Evolutionary conservation across 2,113 vertebrate genomes (phyloP).

Genomic region (Apteryx owenii): DNA sequence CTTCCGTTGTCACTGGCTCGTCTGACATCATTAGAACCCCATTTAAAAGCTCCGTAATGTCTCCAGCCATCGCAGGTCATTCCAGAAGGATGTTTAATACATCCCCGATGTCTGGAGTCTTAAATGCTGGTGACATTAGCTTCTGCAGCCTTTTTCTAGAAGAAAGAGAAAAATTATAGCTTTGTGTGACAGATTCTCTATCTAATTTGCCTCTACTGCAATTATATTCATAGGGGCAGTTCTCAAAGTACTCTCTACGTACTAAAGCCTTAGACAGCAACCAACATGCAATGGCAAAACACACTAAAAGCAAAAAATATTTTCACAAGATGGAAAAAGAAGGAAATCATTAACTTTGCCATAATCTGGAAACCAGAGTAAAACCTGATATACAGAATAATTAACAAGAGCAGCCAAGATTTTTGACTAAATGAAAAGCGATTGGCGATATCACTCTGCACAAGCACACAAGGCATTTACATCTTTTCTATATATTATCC

Average conservation of each 20-base stretch:
- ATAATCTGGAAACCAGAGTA: background rate
- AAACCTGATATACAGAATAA: background rate
- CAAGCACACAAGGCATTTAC: rapidly evolving
- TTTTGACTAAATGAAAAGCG: background rate
- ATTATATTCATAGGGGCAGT: background rate
- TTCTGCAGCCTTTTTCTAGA: background rate
- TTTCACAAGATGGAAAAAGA: background rate
- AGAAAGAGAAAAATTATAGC: background rate
- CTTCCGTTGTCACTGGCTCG: background rate
- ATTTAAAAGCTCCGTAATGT: background rate
- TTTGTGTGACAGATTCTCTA: background rate
- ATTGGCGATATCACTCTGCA: background rate
- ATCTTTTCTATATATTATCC: background rate
- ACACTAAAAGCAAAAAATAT: background rate
- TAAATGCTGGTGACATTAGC: background rate
- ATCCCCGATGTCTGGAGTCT: background rate
- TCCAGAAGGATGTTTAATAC: background rate
- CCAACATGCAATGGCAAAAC: background rate
- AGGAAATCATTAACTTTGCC: background rate
- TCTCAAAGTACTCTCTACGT: background rate
- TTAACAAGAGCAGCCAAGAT: background rate
- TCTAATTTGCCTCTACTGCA: background rate
- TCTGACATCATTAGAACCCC: background rate
- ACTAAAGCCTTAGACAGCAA: background rate
- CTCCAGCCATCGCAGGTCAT: background rate